phyloP scores from a whole-genome alignment of 2,113 vertebrate genomes.

The Dolichallabes microphthalmus region DNA sequence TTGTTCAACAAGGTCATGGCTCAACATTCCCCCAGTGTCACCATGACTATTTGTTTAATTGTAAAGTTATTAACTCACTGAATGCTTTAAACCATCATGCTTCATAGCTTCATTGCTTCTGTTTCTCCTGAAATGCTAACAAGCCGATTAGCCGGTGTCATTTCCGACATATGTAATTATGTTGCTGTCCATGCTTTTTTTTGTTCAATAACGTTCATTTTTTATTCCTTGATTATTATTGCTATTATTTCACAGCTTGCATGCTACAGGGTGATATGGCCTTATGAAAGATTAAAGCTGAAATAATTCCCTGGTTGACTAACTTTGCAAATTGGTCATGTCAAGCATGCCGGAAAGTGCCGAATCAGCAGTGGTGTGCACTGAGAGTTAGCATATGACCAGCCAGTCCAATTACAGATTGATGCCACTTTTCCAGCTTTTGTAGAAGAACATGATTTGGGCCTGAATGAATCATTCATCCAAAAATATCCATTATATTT shows the following conservation, averaged over 20 bases:
- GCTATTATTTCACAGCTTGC: conserved; percentile 48
- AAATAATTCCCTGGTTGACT: conserved; percentile 70
- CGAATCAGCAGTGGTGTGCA: conserved; percentile 58
- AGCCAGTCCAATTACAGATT: conserved; percentile 59
- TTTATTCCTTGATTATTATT: background rate
- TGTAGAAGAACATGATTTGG: conserved; percentile 10
- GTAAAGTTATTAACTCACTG: conserved; percentile 3
- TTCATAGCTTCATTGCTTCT: conserved; percentile 5
- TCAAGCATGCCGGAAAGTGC: conserved; percentile 59
- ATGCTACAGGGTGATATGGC: conserved; percentile 43
- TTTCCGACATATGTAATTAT: conserved; percentile 58
- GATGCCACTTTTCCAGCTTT: conserved; percentile 36
- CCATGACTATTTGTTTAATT: background rate
- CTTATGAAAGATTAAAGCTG: conserved; percentile 64
- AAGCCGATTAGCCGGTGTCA: conserved; percentile 63
- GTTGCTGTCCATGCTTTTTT: conserved; percentile 51
- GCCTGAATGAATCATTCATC: conserved; percentile 33
- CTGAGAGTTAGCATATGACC: conserved; percentile 30
- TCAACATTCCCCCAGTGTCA: background rate
- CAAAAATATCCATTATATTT: conserved; percentile 11
- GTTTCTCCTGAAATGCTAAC: conserved; percentile 46
- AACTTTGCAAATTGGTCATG: conserved; percentile 71
- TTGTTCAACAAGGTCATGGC: background rate
- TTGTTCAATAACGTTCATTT: background rate
- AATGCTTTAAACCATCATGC: conserved; percentile 45